A percentile compares a stretch with the other conserved stretches of the same genome.
These are phyloP conservation scores for Oasisia sp. DNA, from an alignment of 2,888 invertebrate species.

Conservation along the genomic window DNA sequence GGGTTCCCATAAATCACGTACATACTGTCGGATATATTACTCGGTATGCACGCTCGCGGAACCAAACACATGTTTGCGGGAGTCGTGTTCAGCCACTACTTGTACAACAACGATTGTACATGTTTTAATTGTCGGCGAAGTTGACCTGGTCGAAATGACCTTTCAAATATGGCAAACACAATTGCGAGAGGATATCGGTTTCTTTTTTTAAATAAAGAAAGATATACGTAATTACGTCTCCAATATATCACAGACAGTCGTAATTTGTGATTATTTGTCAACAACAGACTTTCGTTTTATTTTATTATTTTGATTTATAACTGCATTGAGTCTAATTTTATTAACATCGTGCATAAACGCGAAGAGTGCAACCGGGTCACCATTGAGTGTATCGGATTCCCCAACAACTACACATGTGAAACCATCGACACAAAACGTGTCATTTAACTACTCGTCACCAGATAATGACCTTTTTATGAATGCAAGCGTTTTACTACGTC, in stretches of 20 bases:
- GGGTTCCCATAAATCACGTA: no score
- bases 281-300: not conserved
- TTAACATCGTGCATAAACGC: not conserved
- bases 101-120: no score
- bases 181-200: no score
- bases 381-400: not conserved
- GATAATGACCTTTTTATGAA: not conserved
- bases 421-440: not conserved
- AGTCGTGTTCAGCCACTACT: no score
- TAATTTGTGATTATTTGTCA: not conserved
- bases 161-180: no score
- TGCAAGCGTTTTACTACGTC: no score
- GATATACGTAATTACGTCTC: not conserved
- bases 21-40: no score
- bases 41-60: no score
- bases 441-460: not conserved
- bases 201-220: no score
- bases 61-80: no score
- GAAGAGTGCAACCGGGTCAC: not conserved
- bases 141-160: no score
- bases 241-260: not conserved
- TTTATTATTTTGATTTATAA: not conserved
- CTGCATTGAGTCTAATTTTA: not conserved
- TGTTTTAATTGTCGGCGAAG: no score
- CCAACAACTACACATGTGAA: not conserved